phyloP scores from a whole-genome alignment of 2,888 invertebrate genomes.

The Mechanitis messenoides region DNA sequence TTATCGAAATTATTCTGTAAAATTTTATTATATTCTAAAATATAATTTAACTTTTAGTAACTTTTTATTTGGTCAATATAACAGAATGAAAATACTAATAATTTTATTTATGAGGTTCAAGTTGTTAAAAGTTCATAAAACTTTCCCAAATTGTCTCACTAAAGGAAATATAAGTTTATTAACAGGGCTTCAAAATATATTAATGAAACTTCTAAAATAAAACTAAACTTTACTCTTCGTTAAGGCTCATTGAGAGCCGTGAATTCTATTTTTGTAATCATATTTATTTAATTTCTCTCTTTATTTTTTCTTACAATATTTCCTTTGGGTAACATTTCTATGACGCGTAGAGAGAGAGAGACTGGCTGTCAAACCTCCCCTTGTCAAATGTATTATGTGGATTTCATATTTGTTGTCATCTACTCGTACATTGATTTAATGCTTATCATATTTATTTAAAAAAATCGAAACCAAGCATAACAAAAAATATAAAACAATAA shows the following conservation, averaged over 20 bases:
- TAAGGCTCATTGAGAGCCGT: background rate
- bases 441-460: too few relatives aligned
- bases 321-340: background rate
- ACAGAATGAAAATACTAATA: too few relatives aligned
- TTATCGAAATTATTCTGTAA: too few relatives aligned
- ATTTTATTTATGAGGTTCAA: too few relatives aligned
- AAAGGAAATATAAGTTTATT: too few relatives aligned
- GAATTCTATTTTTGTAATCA: conserved; percentile 1
- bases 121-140: too few relatives aligned
- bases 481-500: too few relatives aligned
- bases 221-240: background rate
- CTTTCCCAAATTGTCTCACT: too few relatives aligned
- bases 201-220: background rate
- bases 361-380: background rate
- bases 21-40: too few relatives aligned
- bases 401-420: background rate
- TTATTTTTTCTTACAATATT: background rate
- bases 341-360: background rate
- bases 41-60: too few relatives aligned
- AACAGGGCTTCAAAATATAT: background rate
- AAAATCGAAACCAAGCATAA: too few relatives aligned
- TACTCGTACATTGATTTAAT: background rate
- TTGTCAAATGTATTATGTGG: conserved; percentile 1
- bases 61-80: too few relatives aligned
- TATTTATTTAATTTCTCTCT: background rate